phyloP scores from a whole-genome alignment of 2,888 invertebrate genomes.

The Metalampra italica region DNA sequence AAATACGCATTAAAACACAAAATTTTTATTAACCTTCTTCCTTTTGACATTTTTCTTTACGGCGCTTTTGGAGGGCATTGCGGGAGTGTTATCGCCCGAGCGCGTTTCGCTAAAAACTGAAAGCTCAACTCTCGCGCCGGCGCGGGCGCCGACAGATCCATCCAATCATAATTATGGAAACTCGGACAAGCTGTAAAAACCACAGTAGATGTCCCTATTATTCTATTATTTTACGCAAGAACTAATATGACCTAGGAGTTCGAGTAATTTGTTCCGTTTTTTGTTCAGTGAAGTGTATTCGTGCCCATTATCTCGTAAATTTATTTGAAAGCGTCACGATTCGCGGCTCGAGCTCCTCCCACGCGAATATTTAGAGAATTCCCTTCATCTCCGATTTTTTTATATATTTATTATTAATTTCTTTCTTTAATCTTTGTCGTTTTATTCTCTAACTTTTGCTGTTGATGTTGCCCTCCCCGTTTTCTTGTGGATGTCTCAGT shows the following conservation, averaged over 20 bases:
- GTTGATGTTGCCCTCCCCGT: too few species aligned
- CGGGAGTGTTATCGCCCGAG: slow-evolving; percentile 41
- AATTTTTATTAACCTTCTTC: slow-evolving; percentile 27
- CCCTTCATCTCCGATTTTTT: neutral
- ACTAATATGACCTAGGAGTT: neutral
- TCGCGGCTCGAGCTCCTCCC: slow-evolving; percentile 22
- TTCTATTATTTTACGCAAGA: neutral
- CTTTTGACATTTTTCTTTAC: slow-evolving; percentile 44
- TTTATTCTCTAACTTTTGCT: too few species aligned
- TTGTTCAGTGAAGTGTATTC: slow-evolving; percentile 9
- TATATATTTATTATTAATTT: neutral
- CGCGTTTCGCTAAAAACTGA: slow-evolving; percentile 49
- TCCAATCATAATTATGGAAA: slow-evolving; percentile 24
- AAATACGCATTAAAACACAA: neutral
- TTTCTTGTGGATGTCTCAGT: too few species aligned
- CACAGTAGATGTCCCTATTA: neutral
- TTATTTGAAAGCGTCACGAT: slow-evolving; percentile 24
- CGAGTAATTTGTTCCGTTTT: neutral
- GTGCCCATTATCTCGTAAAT: slow-evolving; percentile 16
- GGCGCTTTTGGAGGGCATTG: slow-evolving; percentile 17
- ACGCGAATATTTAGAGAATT: slow-evolving; percentile 30
- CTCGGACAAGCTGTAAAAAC: neutral
- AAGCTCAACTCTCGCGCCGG: slow-evolving; percentile 34
- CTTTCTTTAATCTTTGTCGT: neutral
- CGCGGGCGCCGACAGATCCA: slow-evolving; percentile 31